Evolutionary conservation across 1,140 invertebrate genomes (phyloP), one percentile per base, ranked within the genome.

Genomic region (Nasonia giraulti): DNA sequence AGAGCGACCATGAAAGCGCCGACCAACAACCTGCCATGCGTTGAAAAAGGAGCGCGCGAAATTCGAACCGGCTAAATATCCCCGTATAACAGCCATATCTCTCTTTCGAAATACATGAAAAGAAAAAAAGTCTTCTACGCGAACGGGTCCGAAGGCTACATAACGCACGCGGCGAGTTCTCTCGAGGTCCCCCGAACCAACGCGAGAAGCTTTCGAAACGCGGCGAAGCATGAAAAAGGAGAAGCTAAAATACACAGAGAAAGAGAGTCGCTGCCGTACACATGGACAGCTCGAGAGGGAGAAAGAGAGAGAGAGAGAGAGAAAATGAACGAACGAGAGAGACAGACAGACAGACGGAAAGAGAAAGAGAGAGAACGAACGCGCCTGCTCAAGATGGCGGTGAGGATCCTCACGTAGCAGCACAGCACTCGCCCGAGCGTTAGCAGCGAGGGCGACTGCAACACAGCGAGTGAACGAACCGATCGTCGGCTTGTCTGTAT

Each of bases 151-250:
- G 55, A 73, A 74, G 40, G 80, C 44, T 74, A 73, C 50, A 47
- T 44, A 44, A 44, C 40, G 27, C 20, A 31, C n/a, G 17, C 6
- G 14, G 6, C 20, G 20, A 62, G 47, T 76, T 76, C 81, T 77
- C 74, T 77, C 74, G 62, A 83, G 75, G 79, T 44, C 55, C 62
- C 8, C 17, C 44, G 40, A 71, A 69, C 31, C 14, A 40, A 17
- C 33, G 77, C 37, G 80, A 69, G 33, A 23, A 78, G 76, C 76
- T 78, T 78, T 78, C 76, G 50, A 78, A 78, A 78, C 76, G 76
- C 76, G 11, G 37, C 76, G 47, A 33, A 78, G 76, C 76, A 47
- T 78, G 50, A 78, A 78, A 77, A 50, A 55, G 50, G 76, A 78
- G 76, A 78, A 62, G 76, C 44, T 73, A 50, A 78, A 33, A 78